Evolutionary conservation across 92 coral and sea anemone species (phyloP).

Genomic region (Palythoa grandis): DNA sequence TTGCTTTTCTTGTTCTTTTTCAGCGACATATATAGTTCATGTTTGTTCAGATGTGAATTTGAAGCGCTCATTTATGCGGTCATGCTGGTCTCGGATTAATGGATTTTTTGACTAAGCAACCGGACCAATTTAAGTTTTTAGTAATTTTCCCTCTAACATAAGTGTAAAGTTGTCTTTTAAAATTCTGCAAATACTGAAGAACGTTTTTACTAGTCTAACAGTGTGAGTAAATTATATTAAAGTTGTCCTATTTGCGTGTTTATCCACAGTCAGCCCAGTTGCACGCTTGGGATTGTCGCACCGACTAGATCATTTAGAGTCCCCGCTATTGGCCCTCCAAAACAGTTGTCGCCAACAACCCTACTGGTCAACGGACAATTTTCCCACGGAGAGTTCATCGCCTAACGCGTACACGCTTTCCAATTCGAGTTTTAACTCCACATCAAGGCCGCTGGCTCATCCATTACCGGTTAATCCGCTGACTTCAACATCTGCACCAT

Average conservation of each 20-base stretch:
- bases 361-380: constrained; percentile 68
- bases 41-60: no score
- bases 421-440: constrained; percentile 11
- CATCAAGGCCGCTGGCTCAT: constrained; percentile 40
- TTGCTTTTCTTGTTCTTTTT: no score
- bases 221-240: neutral
- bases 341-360: constrained; percentile 79
- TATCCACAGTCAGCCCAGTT: constrained; percentile 22
- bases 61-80: no score
- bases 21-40: no score
- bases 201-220: neutral
- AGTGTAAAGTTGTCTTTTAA: no score
- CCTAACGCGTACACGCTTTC: constrained; percentile 26
- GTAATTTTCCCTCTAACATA: no score
- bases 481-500: constrained; percentile 31
- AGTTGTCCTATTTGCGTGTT: neutral
- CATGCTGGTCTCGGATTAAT: no score
- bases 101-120: no score
- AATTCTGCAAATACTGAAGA: no score
- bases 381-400: constrained; percentile 38
- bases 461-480: constrained; percentile 43
- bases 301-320: neutral
- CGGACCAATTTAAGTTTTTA: no score
- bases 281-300: constrained; percentile 13
- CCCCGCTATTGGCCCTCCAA: constrained; percentile 54